Percentiles rank a stretch among this genome's conserved stretches.
Evolutionary conservation across 2,888 invertebrate species (phyloP).

Genomic region (Zonitis immaculata): DNA sequence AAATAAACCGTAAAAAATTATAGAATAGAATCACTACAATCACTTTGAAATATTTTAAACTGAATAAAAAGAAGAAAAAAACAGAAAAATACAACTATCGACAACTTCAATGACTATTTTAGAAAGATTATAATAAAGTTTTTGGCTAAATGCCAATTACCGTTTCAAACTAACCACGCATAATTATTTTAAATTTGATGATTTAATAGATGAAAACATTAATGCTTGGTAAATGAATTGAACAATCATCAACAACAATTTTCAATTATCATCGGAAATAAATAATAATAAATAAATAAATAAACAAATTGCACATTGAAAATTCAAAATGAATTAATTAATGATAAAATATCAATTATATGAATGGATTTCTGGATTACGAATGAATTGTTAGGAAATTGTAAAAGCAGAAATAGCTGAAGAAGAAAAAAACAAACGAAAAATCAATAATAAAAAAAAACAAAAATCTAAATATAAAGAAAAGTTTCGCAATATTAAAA

Average conservation of each 20-base stretch:
- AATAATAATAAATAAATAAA: too few relatives aligned
- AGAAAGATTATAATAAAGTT: not conserved
- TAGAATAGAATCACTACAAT: too few relatives aligned
- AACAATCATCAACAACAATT: conserved; percentile 4
- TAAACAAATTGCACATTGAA: too few relatives aligned
- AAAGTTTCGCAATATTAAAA: not conserved
- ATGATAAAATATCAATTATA: too few relatives aligned
- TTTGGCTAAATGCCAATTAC: not conserved
- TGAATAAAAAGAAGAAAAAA: too few relatives aligned
- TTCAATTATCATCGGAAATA: too few relatives aligned
- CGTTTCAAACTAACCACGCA: conserved; percentile 1
- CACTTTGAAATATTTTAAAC: too few relatives aligned
- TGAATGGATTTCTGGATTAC: too few relatives aligned
- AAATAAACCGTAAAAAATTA: not conserved
- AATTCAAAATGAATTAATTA: too few relatives aligned
- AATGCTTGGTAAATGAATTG: not conserved
- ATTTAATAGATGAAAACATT: not conserved
- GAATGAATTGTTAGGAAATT: too few relatives aligned
- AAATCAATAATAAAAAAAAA: not conserved
- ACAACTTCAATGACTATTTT: not conserved
- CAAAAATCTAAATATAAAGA: not conserved
- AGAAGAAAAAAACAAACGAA: not conserved
- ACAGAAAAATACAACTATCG: not conserved
- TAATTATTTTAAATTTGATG: not conserved
- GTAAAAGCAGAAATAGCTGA: too few relatives aligned